A percentile compares a stretch with the other conserved stretches of the same genome.
Conservation (phyloP, 2,888 invertebrate genomes). For the Brachynemurus nebulosus region DNA sequence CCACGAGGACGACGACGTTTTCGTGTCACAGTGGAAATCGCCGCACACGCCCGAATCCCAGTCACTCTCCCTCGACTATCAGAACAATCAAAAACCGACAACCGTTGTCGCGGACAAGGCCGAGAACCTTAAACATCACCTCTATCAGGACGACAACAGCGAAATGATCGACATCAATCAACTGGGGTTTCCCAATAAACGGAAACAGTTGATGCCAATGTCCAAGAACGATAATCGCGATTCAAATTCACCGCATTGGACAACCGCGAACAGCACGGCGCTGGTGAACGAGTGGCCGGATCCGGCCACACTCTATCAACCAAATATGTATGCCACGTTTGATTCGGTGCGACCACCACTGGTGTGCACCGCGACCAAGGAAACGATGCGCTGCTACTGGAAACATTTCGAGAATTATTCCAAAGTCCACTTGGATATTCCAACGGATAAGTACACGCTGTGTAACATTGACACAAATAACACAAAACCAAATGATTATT, state of each 20-base stretch:
- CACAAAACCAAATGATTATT: not conserved
- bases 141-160: too few relatives aligned
- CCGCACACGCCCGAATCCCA: not conserved
- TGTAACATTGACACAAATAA: not conserved
- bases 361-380: constrained; percentile 1
- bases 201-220: constrained; percentile 1
- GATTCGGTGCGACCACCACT: not conserved
- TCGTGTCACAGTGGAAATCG: constrained; percentile 3
- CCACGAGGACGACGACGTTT: constrained; percentile 2
- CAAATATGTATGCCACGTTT: not conserved
- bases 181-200: not conserved
- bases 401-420: constrained; percentile 2
- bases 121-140: not conserved
- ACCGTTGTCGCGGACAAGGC: not conserved
- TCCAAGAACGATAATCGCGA: not conserved
- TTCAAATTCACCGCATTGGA: not conserved
- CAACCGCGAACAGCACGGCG: not conserved
- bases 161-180: not conserved
- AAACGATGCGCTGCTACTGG: constrained; percentile 1
- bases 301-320: not conserved
- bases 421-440: constrained; percentile 1
- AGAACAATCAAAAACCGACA: not conserved
- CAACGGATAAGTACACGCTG: not conserved
- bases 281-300: not conserved
- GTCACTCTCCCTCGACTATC: not conserved